Conservation (phyloP, 2,888 invertebrate species). For the Hoplodrina ambigua region DNA sequence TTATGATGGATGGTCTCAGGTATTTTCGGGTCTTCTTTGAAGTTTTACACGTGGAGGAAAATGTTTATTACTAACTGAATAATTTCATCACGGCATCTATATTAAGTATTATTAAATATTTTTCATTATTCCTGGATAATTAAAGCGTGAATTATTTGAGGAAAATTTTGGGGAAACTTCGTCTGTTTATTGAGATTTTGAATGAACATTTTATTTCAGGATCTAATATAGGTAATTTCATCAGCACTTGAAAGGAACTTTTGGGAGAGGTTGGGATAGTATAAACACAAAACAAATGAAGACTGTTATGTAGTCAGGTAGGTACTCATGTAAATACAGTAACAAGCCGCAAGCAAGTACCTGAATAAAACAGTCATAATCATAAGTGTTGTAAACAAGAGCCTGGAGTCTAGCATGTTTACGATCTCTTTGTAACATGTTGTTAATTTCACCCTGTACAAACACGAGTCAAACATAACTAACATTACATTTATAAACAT, state of each 20-base stretch:
- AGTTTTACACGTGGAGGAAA: conserved; percentile 6
- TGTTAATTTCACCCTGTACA: conserved; percentile 50
- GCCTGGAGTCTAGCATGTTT: conserved; percentile 29
- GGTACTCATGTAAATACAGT: conserved; percentile 3
- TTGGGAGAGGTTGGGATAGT: not conserved
- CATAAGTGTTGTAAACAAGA: conserved; percentile 38
- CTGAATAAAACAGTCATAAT: conserved; percentile 38
- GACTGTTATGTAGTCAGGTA: conserved; percentile 30
- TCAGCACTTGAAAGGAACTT: conserved; percentile 3
- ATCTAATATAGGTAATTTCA: not conserved
- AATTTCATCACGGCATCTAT: not conserved
- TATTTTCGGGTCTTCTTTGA: not conserved
- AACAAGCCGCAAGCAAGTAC: conserved; percentile 24
- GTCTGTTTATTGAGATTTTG: not conserved
- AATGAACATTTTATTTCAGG: not conserved
- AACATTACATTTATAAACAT: conserved; percentile 27
- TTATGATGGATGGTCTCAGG: not conserved
- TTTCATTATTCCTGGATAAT: not conserved
- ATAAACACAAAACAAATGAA: conserved; percentile 23
- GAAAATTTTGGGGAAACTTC: not conserved
- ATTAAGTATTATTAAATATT: not conserved
- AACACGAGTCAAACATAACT: conserved; percentile 30
- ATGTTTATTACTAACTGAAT: not conserved
- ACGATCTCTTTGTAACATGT: conserved; percentile 34
- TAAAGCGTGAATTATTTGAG: not conserved